phyloP scores from a whole-genome alignment of 2,113 vertebrate species.

The Dicentrarchus labrax region DNA sequence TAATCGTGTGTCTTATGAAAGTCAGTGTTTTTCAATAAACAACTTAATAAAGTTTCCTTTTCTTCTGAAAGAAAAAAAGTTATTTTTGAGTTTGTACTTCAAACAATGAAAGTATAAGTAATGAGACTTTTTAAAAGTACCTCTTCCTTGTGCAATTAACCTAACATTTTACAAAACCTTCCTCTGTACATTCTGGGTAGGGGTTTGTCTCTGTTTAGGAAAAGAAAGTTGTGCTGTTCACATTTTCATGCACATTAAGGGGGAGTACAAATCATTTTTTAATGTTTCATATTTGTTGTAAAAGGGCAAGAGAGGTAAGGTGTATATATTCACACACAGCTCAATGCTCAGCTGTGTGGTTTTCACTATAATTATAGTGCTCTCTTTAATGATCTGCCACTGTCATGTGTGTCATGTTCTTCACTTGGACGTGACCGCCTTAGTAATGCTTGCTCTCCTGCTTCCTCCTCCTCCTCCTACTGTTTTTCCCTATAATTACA shows the following conservation, averaged over 20 bases:
- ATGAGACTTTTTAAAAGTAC: slow-evolving; percentile 57
- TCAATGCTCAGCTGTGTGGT: slow-evolving; percentile 15
- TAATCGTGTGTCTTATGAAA: not conserved
- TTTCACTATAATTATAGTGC: slow-evolving; percentile 6
- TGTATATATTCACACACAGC: slow-evolving; percentile 28
- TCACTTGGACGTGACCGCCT: not conserved
- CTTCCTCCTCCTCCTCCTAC: not conserved
- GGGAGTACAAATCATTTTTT: slow-evolving; percentile 14
- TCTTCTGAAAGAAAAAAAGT: slow-evolving; percentile 52
- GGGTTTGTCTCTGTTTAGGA: not conserved
- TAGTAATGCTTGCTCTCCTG: not conserved
- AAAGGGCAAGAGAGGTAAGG: slow-evolving; percentile 19
- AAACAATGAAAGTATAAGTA: slow-evolving; percentile 58
- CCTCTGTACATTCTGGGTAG: not conserved
- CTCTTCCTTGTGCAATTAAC: slow-evolving; percentile 18
- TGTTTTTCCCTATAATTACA: slow-evolving; percentile 24
- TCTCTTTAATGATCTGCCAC: not conserved
- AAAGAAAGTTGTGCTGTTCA: slow-evolving; percentile 23
- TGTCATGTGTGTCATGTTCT: not conserved
- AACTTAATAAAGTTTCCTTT: slow-evolving; percentile 23
- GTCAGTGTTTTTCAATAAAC: slow-evolving; percentile 44
- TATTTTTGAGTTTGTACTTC: slow-evolving; percentile 42
- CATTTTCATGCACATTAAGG: slow-evolving; percentile 32
- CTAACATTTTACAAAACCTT: slow-evolving; percentile 36
- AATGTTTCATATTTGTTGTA: slow-evolving; percentile 22